Evolutionary conservation across 2,888 invertebrate genomes (phyloP), one percentile per base, ranked within the genome.

Genomic region (Kryphioiulus occultus): DNA sequence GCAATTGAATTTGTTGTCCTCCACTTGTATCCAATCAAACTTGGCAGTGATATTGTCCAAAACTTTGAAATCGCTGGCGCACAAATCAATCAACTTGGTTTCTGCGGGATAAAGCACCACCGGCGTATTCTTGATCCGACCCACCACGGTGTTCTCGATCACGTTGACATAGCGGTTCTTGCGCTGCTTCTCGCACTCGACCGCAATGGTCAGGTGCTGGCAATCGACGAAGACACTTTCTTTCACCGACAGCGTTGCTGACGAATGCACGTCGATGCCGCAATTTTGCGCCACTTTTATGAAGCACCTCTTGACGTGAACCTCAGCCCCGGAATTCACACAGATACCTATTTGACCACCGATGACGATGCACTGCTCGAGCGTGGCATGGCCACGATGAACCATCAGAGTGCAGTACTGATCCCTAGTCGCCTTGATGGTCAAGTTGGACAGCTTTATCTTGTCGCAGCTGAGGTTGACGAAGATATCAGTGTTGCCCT

Each of bases 351-450:
- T 78, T 10, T 42, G 42, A 39, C 85, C 86, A 42, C 42, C 47
- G 17, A 22, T 26, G 10, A 88, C 32, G n/a, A 68, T 78, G 47
- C 88, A 88, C 17, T 88, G 85, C 22, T 86, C 85, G 26, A 88
- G 39, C 17, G 82, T 42, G 19, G 88, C 85, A 19, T 85, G 22
- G 42, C 88, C 88, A 10, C 82, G 68, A 35, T 88, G 88, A 68
- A 88, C 78, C 88, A 88, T 88, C 10, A 88, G 32, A 0, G 88
- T 39, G 78, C 68, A 85, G 26, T 68, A 44, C 68, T 85, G 59
- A 86, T 42, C 35, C n/a, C 32, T 35, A 22, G 68, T 42, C 12
- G 68, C 78, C 22, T 86, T 42, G 9, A 88, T 30, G 35, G 88
- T 88, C 26, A 88, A 15, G 42, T 88, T 88, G 10, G 26, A 39